Evolutionary conservation across 2,797 vertebrate genomes (phyloP).

Genomic region (Potorous gilbertii): DNA sequence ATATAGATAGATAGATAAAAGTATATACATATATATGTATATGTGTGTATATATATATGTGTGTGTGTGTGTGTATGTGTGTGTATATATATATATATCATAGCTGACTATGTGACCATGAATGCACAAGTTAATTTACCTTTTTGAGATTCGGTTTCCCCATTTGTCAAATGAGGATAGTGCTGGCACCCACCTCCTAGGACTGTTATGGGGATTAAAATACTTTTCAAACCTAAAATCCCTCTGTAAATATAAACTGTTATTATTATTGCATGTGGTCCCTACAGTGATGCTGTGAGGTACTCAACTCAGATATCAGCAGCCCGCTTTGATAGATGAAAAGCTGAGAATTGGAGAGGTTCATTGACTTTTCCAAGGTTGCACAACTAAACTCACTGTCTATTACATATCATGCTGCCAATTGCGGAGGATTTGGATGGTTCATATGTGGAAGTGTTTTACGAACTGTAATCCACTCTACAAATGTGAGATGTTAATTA

Average conservation of each 20-base stretch:
- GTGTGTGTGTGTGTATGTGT: too few species aligned
- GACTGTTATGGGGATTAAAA: not conserved
- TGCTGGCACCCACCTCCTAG: not conserved
- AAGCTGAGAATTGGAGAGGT: not conserved
- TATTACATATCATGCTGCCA: not conserved
- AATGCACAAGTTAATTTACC: not conserved
- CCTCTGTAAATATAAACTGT: not conserved
- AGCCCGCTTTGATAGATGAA: not conserved
- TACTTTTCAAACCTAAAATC: not conserved
- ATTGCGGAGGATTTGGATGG: not conserved
- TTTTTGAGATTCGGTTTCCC: not conserved
- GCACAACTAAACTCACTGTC: not conserved
- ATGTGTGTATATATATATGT: too few species aligned
- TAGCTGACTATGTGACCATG: not conserved
- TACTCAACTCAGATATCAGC: not conserved
- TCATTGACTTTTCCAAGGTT: not conserved
- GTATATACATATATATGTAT: too few species aligned
- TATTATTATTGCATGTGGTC: not conserved
- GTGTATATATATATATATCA: not conserved
- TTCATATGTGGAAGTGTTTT: not conserved
- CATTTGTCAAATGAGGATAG: not conserved
- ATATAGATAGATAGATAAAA: too few species aligned
- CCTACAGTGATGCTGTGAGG: not conserved
- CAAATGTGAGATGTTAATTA: not conserved
- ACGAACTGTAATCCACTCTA: not conserved